Percentiles rank a stretch among this genome's conserved stretches.
phyloP scores from a whole-genome alignment of 1,140 invertebrate species.

The Heterodera carotae region DNA sequence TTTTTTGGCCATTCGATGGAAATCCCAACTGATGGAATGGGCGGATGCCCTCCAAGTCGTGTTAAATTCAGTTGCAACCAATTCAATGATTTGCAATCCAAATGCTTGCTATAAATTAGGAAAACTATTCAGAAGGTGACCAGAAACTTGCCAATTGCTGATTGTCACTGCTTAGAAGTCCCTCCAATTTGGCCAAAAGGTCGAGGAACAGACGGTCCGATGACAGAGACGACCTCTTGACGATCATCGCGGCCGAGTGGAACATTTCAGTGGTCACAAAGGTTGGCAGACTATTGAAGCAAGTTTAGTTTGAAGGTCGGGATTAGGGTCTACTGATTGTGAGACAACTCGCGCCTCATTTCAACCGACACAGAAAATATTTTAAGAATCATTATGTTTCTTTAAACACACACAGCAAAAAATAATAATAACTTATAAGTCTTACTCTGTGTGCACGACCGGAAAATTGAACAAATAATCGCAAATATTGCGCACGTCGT shows the following conservation, averaged over 20 bases:
- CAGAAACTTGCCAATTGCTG: conserved; percentile 22
- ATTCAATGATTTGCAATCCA: conserved; percentile 41
- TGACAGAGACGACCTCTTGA: conserved; percentile 13
- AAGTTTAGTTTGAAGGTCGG: not conserved
- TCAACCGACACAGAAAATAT: no score
- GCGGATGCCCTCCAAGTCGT: conserved; percentile 33
- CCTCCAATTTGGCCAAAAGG: conserved; percentile 25
- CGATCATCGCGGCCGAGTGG: conserved; percentile 31
- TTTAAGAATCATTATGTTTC: no score
- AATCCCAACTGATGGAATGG: conserved; percentile 40
- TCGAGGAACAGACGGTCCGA: conserved; percentile 17
- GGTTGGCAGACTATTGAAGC: conserved; percentile 23
- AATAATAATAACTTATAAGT: not conserved
- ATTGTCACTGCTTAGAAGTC: conserved; percentile 26
- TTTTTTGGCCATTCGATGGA: conserved; percentile 32
- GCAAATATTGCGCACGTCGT: conserved; percentile 33
- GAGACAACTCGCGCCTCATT: no score
- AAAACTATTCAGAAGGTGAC: not conserved
- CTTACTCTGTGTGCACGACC: conserved; percentile 25
- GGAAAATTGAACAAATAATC: conserved; percentile 35
- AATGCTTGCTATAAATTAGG: conserved; percentile 26
- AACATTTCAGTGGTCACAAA: conserved; percentile 38
- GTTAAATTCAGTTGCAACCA: conserved; percentile 32
- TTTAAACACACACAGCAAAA: no score
- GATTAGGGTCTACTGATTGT: no score